Evolutionary conservation across 92 coral and sea anemone species (phyloP), one percentile per base, ranked within the genome.

Genomic region (Chrysogorgia sp.): DNA sequence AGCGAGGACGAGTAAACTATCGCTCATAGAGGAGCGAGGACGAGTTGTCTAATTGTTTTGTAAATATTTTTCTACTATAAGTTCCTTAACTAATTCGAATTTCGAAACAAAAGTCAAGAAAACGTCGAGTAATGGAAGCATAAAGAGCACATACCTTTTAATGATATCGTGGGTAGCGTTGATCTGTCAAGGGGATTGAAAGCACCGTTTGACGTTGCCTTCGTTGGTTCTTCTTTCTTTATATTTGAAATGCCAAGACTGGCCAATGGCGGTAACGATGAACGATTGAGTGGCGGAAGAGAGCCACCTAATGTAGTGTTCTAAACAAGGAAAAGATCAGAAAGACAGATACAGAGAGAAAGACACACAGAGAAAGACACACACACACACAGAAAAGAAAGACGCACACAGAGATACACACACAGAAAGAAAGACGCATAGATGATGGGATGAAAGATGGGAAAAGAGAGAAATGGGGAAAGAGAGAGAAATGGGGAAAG

Each of bases 211-310:
- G 26, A 28, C 32, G 34, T 31, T 23, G 63, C 9, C 34, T 57
- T 57, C 13, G 23, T 64, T 24, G 45, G 12, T 15, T 32, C 48
- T 32, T 64, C 48, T 30, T 64, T 64, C 48, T 32, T 64, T 10
- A 24, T 52, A 20, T 34, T 55, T n/a, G 63, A 4, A 26, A 67
- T 81, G 21, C 92, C 89, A 49, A 89, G 70, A 49, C 90, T 86
- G 45, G 89, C 82, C 58, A 94, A 55, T 0, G 98, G 98, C 1
- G 98, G 98, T 40, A 94, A 56, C 0, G 94, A 74, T 24, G 98
- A 91, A 53, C 88, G 88, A 82, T 83, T 94, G 67, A 94, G 87
- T 2, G 97, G 97, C 1, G 98, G 98, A 50, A 94, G 82, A 7
- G 98, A 86, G 26, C 88, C 88, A 9, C 90, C 79, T 40, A 93